Conservation (phyloP, 2,113 vertebrate genomes). For the Paramormyrops kingsleyae region DNA sequence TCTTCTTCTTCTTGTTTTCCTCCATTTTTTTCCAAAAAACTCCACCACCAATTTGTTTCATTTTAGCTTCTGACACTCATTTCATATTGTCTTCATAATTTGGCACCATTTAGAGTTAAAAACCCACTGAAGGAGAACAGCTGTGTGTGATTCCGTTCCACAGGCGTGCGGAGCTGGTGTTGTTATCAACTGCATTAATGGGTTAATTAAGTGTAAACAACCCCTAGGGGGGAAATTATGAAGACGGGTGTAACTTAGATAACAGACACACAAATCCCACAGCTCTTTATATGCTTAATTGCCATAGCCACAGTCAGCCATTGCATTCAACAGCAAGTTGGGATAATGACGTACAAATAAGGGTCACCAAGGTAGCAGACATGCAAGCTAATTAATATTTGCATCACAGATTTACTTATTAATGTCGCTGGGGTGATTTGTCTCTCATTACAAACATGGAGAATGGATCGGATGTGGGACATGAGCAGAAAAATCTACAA, state of each 20-base stretch:
- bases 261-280: neutral
- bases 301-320: neutral
- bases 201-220: neutral
- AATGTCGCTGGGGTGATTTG: neutral
- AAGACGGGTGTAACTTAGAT: neutral
- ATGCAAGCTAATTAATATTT: neutral
- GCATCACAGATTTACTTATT: neutral
- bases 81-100: neutral
- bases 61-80: slow-evolving; percentile 3
- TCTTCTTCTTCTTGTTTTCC: too few species aligned
- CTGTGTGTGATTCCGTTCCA: neutral
- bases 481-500: neutral
- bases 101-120: neutral
- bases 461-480: neutral
- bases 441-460: neutral
- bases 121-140: neutral
- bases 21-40: neutral
- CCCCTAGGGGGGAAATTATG: neutral
- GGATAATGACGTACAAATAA: neutral
- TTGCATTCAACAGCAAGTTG: neutral
- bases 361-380: neutral
- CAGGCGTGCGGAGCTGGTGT: neutral
- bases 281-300: neutral
- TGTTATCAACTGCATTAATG: neutral
- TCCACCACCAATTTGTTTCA: neutral